These are phyloP conservation scores for Diloba caeruleocephala DNA, from an alignment of 2,888 invertebrate species.

Conservation along the genomic window DNA sequence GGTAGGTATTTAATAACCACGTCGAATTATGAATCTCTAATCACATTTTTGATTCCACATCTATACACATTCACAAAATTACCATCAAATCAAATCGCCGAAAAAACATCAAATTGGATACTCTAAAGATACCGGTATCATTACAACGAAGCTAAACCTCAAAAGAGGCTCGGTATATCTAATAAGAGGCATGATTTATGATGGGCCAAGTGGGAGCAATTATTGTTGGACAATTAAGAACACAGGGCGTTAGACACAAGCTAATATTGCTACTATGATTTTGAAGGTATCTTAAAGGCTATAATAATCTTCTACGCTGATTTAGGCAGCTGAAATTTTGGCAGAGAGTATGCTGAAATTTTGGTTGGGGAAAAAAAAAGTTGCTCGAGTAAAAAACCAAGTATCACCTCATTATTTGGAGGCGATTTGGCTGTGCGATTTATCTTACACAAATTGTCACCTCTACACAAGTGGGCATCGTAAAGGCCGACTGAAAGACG, in stretches of 20 bases:
- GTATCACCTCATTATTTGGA: too few relatives aligned
- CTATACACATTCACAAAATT: conserved; percentile 28
- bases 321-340: too few relatives aligned
- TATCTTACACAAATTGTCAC: too few relatives aligned
- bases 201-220: conserved; percentile 70
- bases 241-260: conserved; percentile 53
- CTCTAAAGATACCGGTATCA: conserved; percentile 55
- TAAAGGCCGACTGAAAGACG: too few relatives aligned
- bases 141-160: conserved; percentile 58
- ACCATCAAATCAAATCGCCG: conserved; percentile 49
- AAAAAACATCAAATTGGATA: conserved; percentile 54
- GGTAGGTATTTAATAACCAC: conserved; percentile 17
- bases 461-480: too few relatives aligned
- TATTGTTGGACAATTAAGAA: conserved; percentile 67
- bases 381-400: too few relatives aligned
- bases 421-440: too few relatives aligned
- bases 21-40: conserved; percentile 41
- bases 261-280: conserved; percentile 27
- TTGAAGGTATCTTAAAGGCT: conserved; percentile 29
- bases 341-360: too few relatives aligned
- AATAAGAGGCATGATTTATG: conserved; percentile 76
- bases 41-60: conserved; percentile 34
- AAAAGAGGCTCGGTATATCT: conserved; percentile 64
- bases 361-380: too few relatives aligned
- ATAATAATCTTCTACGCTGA: neutral